Evolutionary conservation across 2,888 invertebrate genomes (phyloP).

Genomic region (Bimastos eiseni): DNA sequence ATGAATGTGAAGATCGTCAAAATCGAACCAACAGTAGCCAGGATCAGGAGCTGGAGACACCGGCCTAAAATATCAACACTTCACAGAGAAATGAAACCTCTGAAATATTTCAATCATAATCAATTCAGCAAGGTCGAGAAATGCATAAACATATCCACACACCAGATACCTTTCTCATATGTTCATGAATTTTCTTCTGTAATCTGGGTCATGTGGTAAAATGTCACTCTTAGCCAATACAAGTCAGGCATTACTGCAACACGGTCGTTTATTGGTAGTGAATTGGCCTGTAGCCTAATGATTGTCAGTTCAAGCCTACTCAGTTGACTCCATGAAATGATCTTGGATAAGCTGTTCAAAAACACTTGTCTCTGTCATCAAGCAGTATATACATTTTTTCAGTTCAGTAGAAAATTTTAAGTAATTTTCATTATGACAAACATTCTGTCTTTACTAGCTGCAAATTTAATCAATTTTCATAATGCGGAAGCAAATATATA

Average conservation of each 20-base stretch:
- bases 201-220: neutral
- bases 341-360: neutral
- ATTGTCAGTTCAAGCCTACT: neutral
- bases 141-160: neutral
- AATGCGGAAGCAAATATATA: no score
- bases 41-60: constrained; percentile 41
- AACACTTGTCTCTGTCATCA: neutral
- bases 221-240: neutral
- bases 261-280: neutral
- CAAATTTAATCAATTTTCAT: neutral
- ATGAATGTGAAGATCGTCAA: constrained; percentile 58
- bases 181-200: neutral
- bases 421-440: no score
- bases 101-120: neutral
- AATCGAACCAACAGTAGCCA: constrained; percentile 60
- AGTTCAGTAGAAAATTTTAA: no score
- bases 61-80: constrained; percentile 27
- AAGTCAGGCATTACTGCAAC: neutral
- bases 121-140: neutral
- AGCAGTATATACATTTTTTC: neutral
- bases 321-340: neutral
- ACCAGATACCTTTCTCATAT: neutral
- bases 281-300: neutral
- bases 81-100: neutral
- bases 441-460: neutral